These are phyloP conservation scores for Apostichopus parvimensis DNA, from an alignment of 35 echinoderm and acorn worm genomes.

Conservation along the genomic window DNA sequence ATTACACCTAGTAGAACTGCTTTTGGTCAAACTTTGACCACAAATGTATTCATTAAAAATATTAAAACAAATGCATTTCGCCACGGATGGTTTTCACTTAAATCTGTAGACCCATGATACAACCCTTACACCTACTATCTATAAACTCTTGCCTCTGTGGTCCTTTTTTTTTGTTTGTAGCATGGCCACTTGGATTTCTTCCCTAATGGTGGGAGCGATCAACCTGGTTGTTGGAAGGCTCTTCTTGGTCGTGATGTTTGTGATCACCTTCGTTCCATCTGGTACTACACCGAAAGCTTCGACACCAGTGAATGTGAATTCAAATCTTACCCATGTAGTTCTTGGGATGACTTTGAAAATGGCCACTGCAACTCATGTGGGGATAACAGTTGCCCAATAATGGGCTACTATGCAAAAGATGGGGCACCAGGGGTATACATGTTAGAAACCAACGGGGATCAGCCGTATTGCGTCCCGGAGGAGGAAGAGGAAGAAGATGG, in stretches of 20 bases:
- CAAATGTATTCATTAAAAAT: too few species aligned
- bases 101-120: too few species aligned
- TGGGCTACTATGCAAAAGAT: slow-evolving; percentile 25
- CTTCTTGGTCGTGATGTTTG: neutral
- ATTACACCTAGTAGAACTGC: too few species aligned
- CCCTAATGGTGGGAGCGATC: slow-evolving; percentile 65
- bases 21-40: too few species aligned
- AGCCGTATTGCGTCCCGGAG: slow-evolving; percentile 4
- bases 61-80: too few species aligned
- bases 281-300: slow-evolving; percentile 25
- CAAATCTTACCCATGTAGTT: slow-evolving; percentile 17
- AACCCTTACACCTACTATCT: too few species aligned
- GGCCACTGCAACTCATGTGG: slow-evolving; percentile 5
- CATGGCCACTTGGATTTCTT: slow-evolving; percentile 71
- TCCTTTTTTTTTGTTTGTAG: neutral
- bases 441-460: neutral
- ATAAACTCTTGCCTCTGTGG: too few species aligned
- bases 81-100: too few species aligned
- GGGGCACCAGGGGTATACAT: neutral
- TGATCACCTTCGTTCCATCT: slow-evolving; percentile 10
- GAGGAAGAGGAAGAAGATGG: neutral
- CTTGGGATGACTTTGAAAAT: neutral
- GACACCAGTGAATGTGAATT: slow-evolving; percentile 4
- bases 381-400: neutral
- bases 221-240: slow-evolving; percentile 57